Percentiles rank a stretch among this genome's conserved stretches.
Conservation (phyloP, 1,140 invertebrate species). For the Pseudomyrmex pallidus region DNA sequence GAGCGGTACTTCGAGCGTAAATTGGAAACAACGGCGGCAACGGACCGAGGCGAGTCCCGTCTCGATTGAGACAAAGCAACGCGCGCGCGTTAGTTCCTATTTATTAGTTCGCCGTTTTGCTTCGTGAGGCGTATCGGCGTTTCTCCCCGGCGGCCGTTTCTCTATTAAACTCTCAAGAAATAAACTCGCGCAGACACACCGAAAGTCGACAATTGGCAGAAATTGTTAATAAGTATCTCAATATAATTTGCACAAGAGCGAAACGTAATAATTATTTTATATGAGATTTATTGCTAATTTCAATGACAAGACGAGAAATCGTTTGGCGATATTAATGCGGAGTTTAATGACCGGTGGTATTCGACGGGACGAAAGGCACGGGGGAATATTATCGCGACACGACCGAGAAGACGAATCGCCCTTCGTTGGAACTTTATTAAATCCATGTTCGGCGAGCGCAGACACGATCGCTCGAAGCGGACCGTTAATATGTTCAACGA, state of each 20-base stretch:
- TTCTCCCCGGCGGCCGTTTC: background rate
- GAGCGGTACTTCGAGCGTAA: conserved; percentile 82
- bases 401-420: conserved; percentile 69
- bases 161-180: conserved; percentile 28
- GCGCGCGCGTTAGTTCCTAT: conserved; percentile 73
- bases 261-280: background rate
- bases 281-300: background rate
- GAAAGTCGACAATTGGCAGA: background rate
- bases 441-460: conserved; percentile 60
- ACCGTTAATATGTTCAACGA: conserved; percentile 77
- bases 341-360: conserved; percentile 67
- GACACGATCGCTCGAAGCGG: conserved; percentile 54
- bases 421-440: conserved; percentile 74
- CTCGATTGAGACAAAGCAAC: conserved; percentile 82
- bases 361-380: conserved; percentile 22
- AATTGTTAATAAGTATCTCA: background rate
- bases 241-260: conserved; percentile 7
- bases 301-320: conserved; percentile 38
- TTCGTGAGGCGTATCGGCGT: conserved; percentile 22
- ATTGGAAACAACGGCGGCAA: conserved; percentile 83
- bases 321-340: conserved; percentile 65
- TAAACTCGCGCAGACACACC: background rate
- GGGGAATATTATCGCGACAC: conserved; percentile 58
- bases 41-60: conserved; percentile 80
- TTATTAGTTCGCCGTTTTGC: conserved; percentile 80